Evolutionary conservation across 2,113 vertebrate species (phyloP).

Genomic region (Leptobrachium ailaonicum): DNA sequence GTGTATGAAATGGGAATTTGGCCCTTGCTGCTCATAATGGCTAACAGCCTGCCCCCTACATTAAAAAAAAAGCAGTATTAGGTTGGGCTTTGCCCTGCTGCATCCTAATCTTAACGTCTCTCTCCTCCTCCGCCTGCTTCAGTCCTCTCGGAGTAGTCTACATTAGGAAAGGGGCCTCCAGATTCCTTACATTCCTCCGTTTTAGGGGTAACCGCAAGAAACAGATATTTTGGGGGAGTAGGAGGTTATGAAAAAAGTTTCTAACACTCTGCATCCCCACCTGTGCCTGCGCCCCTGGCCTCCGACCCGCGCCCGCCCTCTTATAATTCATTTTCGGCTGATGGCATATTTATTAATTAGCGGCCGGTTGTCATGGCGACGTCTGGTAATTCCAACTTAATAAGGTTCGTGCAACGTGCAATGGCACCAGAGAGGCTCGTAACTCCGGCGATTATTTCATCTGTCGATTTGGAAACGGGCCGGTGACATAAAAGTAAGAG

Average conservation of each 20-base stretch:
- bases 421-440: conserved; percentile 40
- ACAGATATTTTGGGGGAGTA: background rate
- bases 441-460: conserved; percentile 33
- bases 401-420: conserved; percentile 41
- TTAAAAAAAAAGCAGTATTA: too few relatives aligned
- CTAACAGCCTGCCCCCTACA: too few relatives aligned
- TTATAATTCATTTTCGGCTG: conserved; percentile 27
- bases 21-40: too few relatives aligned
- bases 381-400: conserved; percentile 50
- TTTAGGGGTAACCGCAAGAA: conserved; percentile 45
- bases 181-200: conserved; percentile 22
- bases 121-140: background rate
- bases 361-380: conserved; percentile 33
- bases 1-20: too few relatives aligned
- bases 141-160: background rate
- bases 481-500: conserved; percentile 39
- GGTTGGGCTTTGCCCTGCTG: background rate
- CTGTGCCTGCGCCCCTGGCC: conserved; percentile 1
- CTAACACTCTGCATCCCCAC: background rate
- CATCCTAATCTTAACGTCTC: background rate
- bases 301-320: conserved; percentile 25
- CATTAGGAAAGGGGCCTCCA: background rate
- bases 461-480: conserved; percentile 37
- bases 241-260: conserved; percentile 19
- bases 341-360: conserved; percentile 47